Base-by-base conservation (phyloP, 1,140 invertebrate genomes). In the Bicyclus anynana region DNA sequence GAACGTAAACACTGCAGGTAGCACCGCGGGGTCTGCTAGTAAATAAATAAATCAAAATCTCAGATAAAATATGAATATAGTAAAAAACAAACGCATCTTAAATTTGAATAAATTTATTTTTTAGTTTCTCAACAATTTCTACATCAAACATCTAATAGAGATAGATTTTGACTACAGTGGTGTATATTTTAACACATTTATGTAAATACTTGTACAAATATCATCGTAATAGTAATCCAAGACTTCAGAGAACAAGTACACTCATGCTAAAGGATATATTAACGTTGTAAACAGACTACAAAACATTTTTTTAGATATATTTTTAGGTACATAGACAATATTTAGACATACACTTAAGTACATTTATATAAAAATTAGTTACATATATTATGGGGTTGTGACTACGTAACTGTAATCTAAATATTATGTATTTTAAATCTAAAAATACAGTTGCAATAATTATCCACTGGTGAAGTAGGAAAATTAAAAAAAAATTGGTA, bases 81-180 rank as follows among this genome's bases (percentile, higher is more conserved):
- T 21, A 46, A 46, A 46, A 23, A 46, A 21, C n/a, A 23, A 46
- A 21, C 7, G 6, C 21, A 46, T 16, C 2, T 5, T 42, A 18
- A 9, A 12, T 46, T 47, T 13, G 5, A 12, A 21, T 12, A 46
- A 9, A 46, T 54, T 60, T 35, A 50, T 54, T 14, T 54, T 53
- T 54, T 54, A 53, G 17, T 26, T 38, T 47, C n/a, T 47, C 5
- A 47, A 47, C 42, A 53, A 53, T 38, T 33, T 62, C 60, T 62
- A 62, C 60, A 50, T 42, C 44, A 35, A 58, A 62, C 60, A 62
- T 57, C 60, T 62, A 62, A 49, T 38, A 47, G 20, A 56, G 35
- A 62, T 53, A 58, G 21, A 53, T 47, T 42, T 53, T 44, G 16
- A 58, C 60, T 62, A 62, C 49, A 48, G 42, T 49, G 54, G 10